These are phyloP conservation scores for Callipepla californica DNA, from an alignment of 2,113 vertebrate species.

Conservation along the genomic window DNA sequence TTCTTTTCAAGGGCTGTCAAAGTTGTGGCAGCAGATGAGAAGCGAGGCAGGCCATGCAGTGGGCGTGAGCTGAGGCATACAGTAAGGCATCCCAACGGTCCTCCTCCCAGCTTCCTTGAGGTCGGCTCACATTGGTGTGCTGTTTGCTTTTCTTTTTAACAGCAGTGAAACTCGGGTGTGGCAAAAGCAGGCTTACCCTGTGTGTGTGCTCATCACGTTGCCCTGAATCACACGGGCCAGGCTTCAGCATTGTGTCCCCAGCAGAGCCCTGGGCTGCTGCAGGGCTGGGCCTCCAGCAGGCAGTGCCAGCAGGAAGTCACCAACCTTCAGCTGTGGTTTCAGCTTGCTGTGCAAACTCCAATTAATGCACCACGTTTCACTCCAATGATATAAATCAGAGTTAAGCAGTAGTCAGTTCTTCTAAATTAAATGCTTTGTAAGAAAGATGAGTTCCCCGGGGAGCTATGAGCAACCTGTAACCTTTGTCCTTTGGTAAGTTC, in stretches of 20 bases:
- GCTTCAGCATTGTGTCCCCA: not conserved
- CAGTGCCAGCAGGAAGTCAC: not conserved
- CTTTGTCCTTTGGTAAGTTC: not conserved
- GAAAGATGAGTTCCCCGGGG: not conserved
- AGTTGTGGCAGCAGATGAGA: not conserved
- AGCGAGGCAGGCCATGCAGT: not conserved
- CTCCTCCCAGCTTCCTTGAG: not conserved
- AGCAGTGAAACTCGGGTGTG: not conserved
- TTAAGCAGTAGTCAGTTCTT: not conserved
- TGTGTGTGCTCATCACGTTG: not conserved
- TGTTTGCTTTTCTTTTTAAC: not conserved
- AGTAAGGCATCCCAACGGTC: not conserved
- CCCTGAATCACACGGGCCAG: not conserved
- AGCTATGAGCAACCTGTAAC: not conserved
- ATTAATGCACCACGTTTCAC: not conserved
- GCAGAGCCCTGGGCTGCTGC: not conserved
- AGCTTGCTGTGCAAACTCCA: not conserved
- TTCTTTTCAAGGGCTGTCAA: not conserved
- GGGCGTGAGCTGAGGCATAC: not conserved
- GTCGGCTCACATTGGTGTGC: not conserved
- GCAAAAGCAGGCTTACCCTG: not conserved
- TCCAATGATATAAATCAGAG: accelerated
- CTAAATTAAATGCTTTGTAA: not conserved
- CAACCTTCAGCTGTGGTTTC: not conserved
- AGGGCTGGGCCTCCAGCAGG: not conserved